phyloP scores from a whole-genome alignment of 1,140 invertebrate species.

The Protaetia brevitarsis region DNA sequence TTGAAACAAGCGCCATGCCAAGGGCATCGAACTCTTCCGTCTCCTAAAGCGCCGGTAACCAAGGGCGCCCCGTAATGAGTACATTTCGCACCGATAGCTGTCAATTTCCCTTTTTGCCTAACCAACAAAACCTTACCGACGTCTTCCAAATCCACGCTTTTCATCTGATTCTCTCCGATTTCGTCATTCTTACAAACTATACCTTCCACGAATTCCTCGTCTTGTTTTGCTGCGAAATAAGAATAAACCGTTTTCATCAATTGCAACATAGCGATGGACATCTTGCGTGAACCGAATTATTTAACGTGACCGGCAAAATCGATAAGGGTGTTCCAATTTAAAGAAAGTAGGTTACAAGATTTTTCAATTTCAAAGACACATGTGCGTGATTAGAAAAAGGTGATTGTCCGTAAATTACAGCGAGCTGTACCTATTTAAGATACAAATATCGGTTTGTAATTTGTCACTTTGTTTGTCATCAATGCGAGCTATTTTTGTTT shows the following conservation, averaged over 20 bases:
- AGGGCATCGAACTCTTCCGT: slow-evolving; percentile 84
- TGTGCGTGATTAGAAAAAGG: no score
- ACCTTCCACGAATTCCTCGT: slow-evolving; percentile 58
- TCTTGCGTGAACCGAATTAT: not conserved
- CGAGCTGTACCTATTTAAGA: no score
- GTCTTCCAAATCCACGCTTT: slow-evolving; percentile 71
- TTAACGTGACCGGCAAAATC: not conserved
- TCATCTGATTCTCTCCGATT: slow-evolving; percentile 83
- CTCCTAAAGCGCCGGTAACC: slow-evolving; percentile 75
- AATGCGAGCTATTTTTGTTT: no score
- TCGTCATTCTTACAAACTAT: slow-evolving; percentile 74
- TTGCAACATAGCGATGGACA: not conserved
- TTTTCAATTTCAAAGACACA: not conserved
- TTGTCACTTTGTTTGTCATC: no score
- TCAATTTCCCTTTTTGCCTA: slow-evolving; percentile 75
- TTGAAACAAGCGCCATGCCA: slow-evolving; percentile 97
- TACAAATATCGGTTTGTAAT: no score
- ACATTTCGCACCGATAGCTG: slow-evolving; percentile 85
- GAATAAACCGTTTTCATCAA: slow-evolving; percentile 2
- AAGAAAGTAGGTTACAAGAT: not conserved
- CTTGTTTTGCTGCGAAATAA: slow-evolving; percentile 2
- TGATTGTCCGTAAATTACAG: no score
- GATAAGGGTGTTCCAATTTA: not conserved
- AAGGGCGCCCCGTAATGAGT: slow-evolving; percentile 90
- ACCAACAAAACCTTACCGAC: slow-evolving; percentile 72